A percentile compares a stretch with the other conserved stretches of the same genome.
Evolutionary conservation across 2,888 invertebrate genomes (phyloP).

Genomic region (Cosmorhoe ocellata): DNA sequence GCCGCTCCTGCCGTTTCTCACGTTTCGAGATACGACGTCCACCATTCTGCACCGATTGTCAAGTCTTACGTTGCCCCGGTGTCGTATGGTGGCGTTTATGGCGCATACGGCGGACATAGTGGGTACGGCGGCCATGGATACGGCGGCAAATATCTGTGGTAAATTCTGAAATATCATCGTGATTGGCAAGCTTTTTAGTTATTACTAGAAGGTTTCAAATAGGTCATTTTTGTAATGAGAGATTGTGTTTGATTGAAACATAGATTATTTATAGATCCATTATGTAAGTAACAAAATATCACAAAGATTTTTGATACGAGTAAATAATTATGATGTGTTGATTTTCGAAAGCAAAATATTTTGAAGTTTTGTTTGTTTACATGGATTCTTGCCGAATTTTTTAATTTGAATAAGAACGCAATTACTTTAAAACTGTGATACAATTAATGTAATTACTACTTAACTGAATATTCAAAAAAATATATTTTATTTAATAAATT

Average conservation of each 20-base stretch:
- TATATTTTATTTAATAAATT: slow-evolving; percentile 15
- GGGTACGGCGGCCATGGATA: slow-evolving; percentile 35
- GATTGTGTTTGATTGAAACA: slow-evolving; percentile 3
- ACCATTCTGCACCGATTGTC: slow-evolving; percentile 48
- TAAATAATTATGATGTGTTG: neutral
- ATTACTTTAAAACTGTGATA: slow-evolving; percentile 24
- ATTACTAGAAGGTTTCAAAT: too few relatives aligned
- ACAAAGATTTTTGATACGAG: too few relatives aligned
- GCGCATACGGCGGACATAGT: slow-evolving; percentile 36
- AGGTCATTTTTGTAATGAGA: too few relatives aligned
- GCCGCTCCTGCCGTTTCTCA: slow-evolving; percentile 50
- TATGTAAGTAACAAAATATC: too few relatives aligned
- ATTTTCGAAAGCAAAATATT: neutral
- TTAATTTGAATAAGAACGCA: neutral
- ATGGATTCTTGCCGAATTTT: slow-evolving; percentile 3
- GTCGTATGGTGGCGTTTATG: slow-evolving; percentile 39
- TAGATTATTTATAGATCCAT: too few relatives aligned
- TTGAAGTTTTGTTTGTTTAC: neutral
- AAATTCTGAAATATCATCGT: slow-evolving; percentile 19
- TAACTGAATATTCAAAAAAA: slow-evolving; percentile 3
- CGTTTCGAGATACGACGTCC: slow-evolving; percentile 56
- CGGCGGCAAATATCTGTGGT: slow-evolving; percentile 51
- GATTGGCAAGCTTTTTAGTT: neutral
- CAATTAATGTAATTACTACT: slow-evolving; percentile 12
- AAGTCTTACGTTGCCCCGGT: slow-evolving; percentile 46